Base-by-base conservation (phyloP, 2,888 invertebrate genomes). In the Amiota minor region DNA sequence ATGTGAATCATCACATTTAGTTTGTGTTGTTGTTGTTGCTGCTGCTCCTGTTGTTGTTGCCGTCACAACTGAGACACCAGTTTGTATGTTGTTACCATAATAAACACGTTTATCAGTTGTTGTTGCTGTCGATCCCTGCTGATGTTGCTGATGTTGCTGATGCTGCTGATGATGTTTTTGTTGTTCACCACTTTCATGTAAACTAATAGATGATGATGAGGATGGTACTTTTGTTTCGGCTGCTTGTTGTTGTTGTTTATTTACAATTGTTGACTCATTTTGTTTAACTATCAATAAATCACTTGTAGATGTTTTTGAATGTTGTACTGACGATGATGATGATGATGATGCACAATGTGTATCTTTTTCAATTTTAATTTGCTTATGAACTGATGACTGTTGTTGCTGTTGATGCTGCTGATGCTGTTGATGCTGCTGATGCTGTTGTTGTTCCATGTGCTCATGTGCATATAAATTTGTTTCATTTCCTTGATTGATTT, bases 1-100 rank as follows among this genome's bases (percentile, higher is more conserved):
- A 86, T 97, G 97, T 0, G 96, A 94, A 83, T 96, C 96, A 81
- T 95, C 95, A 73, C 93, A 91, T 80, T 56, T 65, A n/a, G 9
- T 77, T 76, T 1, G 65, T 74, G 11, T 20, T 59, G 59, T 61
- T 2, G 56, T 12, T 20, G 50, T 20, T 45, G 49, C 1, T 53
- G 62, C 16, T 35, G 16, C 53, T 62, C n/a, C 11, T 55, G 55
- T 46, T 70, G 71, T 14, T 3, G 23, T 46, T 45, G 55, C 18
- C 9, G 46, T 50, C 10, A 73, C 64, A 16, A 18, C 18, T 49
- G 56, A 69, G 46, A 67, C 49, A 18, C 46, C 47, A 11, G 50
- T 11, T 20, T 45, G 67, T 16, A 8, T 35, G 6, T 35, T 35
- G 6, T 6, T 35, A 35, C 35, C 23, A 14, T 67, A 67, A 50